These are phyloP conservation scores for Syndactyla subalaris DNA, from an alignment of 2,797 vertebrate genomes.

Conservation along the genomic window DNA sequence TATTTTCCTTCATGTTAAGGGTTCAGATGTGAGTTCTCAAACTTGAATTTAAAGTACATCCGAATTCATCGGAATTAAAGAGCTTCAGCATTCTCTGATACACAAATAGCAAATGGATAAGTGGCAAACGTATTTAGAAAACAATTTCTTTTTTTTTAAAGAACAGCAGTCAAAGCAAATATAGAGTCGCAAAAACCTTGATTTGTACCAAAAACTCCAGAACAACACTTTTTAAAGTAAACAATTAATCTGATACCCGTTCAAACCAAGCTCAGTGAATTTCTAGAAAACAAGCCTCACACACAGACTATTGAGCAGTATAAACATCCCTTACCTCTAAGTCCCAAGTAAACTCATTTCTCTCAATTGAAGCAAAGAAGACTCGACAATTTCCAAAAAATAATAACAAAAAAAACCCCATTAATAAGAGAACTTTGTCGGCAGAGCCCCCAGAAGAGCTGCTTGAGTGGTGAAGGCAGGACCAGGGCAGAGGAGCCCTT, in stretches of 20 bases:
- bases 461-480: not conserved
- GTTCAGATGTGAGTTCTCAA: not conserved
- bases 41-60: not conserved
- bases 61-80: not conserved
- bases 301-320: rapidly evolving
- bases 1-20: not conserved
- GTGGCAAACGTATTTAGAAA: not conserved
- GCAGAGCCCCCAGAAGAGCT: not conserved
- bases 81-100: not conserved
- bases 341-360: rapidly evolving
- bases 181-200: not conserved
- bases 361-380: not conserved
- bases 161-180: not conserved
- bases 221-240: not conserved
- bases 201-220: not conserved
- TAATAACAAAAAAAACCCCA: too few species aligned
- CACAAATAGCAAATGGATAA: not conserved
- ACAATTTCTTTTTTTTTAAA: not conserved
- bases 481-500: not conserved
- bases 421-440: rapidly evolving
- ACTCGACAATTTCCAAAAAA: not conserved
- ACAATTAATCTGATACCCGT: not conserved
- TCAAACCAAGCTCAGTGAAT: not conserved
- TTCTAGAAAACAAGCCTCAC: not conserved
- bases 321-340: not conserved